Evolutionary conservation across 2,888 invertebrate genomes (phyloP).

Genomic region (Dastarcus helophoroides): DNA sequence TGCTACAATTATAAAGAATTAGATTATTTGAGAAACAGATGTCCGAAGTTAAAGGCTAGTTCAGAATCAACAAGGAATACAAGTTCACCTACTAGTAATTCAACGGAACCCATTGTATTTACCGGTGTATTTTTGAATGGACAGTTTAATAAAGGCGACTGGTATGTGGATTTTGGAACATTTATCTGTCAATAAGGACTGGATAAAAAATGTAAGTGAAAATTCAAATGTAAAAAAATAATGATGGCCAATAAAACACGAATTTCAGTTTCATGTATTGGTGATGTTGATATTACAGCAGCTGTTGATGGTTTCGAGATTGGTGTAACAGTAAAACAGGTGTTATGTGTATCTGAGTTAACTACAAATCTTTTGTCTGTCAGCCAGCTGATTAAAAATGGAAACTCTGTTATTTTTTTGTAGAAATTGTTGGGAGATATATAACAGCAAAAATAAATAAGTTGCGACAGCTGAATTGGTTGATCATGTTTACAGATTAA

Average conservation of each 20-base stretch:
- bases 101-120: no score
- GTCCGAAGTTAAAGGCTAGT: no score
- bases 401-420: slow-evolving; percentile 6
- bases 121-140: slow-evolving; percentile 16
- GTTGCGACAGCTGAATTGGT: slow-evolving; percentile 4
- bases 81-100: no score
- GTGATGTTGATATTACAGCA: no score
- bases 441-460: slow-evolving; percentile 3
- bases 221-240: no score
- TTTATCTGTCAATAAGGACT: slow-evolving; percentile 13
- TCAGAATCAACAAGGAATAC: no score
- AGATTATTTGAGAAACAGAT: no score
- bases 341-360: slow-evolving; percentile 15
- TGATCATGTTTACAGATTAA: slow-evolving; percentile 6
- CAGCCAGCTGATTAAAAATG: slow-evolving; percentile 18
- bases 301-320: no score
- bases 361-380: slow-evolving; percentile 21
- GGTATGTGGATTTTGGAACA: slow-evolving; percentile 18
- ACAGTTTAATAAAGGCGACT: slow-evolving; percentile 12
- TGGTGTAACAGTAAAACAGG: no score
- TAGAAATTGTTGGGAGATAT: slow-evolving; percentile 5
- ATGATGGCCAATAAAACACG: no score
- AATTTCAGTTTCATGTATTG: no score
- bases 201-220: slow-evolving; percentile 9
- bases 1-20: no score